Evolutionary conservation across 2,888 invertebrate species (phyloP).

Genomic region (Epinotia brunnichana): DNA sequence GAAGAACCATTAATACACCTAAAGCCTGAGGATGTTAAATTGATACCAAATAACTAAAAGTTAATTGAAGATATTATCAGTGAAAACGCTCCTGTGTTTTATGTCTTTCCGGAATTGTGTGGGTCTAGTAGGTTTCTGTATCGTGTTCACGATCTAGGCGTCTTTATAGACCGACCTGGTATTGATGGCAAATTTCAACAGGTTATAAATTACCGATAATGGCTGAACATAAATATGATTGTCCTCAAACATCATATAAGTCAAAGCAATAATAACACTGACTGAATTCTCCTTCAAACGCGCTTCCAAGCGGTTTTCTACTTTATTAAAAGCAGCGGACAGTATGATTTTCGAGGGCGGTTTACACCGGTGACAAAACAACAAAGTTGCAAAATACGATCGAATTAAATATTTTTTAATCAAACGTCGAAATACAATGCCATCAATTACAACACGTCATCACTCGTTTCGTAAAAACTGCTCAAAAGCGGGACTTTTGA

Average conservation of each 20-base stretch:
- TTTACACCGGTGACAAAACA: constrained; percentile 32
- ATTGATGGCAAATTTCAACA: constrained; percentile 26
- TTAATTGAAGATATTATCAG: not conserved
- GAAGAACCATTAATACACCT: not conserved
- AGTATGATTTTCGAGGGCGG: not conserved
- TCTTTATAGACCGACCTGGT: constrained; percentile 10
- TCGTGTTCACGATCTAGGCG: constrained; percentile 14
- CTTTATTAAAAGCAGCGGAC: not conserved
- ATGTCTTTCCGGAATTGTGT: not conserved
- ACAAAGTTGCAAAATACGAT: constrained; percentile 41
- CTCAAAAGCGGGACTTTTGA: constrained; percentile 60
- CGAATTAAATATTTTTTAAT: constrained; percentile 44
- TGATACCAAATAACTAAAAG: not conserved
- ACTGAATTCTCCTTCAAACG: constrained; percentile 21
- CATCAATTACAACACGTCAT: constrained; percentile 64
- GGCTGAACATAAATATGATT: constrained; percentile 39
- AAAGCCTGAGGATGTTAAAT: not conserved
- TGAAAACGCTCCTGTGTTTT: not conserved
- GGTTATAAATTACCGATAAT: constrained; percentile 37
- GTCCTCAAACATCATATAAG: constrained; percentile 41
- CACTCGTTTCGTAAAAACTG: constrained; percentile 55
- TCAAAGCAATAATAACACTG: constrained; percentile 37
- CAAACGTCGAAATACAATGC: constrained; percentile 54
- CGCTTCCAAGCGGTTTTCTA: not conserved
- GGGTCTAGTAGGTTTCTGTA: not conserved